Evolutionary conservation across 2,888 invertebrate genomes (phyloP).

Genomic region (Calameuta pallipes): DNA sequence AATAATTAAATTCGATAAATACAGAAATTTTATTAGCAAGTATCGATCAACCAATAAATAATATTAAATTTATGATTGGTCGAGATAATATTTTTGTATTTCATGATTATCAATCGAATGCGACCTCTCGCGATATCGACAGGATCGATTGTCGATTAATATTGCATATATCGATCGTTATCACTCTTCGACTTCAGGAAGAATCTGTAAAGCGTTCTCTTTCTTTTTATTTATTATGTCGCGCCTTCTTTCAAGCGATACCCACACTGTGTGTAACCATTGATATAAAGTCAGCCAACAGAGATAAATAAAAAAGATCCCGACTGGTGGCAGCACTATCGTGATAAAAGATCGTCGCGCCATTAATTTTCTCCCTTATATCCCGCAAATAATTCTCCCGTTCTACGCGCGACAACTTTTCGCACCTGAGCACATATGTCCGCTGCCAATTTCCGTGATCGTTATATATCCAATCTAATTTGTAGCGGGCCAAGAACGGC

Average conservation of each 20-base stretch:
- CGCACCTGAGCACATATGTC: background rate
- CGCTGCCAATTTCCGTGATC: background rate
- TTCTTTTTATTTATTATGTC: background rate
- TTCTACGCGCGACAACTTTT: background rate
- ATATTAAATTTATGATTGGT: background rate
- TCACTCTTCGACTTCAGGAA: background rate
- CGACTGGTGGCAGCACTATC: background rate
- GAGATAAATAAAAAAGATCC: background rate
- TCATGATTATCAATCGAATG: background rate
- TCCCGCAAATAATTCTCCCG: background rate
- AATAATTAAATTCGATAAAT: background rate
- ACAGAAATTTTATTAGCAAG: background rate
- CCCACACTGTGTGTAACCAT: background rate
- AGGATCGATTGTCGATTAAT: background rate
- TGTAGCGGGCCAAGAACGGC: slow-evolving; percentile 14
- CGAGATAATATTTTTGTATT: background rate
- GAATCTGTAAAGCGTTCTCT: background rate
- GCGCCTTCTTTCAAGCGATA: background rate
- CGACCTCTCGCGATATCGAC: slow-evolving; percentile 11
- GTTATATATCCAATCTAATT: slow-evolving; percentile 11
- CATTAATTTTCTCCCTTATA: background rate
- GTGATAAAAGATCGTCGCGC: background rate
- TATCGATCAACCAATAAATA: background rate
- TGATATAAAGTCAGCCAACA: background rate
- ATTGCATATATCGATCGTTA: background rate